These are phyloP conservation scores for Malurus elegans DNA, from an alignment of 2,113 vertebrate species.

Conservation along the genomic window DNA sequence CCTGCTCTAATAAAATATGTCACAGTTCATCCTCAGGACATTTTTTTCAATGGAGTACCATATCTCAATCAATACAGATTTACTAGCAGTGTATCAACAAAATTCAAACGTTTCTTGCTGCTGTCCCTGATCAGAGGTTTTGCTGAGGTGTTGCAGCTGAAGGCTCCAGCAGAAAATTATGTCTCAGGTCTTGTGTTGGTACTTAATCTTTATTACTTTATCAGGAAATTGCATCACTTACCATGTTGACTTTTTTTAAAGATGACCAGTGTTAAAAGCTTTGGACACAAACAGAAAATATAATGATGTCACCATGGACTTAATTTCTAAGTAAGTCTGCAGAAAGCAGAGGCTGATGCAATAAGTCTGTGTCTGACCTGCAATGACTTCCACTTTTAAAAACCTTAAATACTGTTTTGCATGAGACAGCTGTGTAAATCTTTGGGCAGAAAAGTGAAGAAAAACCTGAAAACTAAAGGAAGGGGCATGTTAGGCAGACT, in stretches of 20 bases:
- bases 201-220: not conserved
- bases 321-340: not conserved
- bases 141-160: not conserved
- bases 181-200: not conserved
- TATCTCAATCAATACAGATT: not conserved
- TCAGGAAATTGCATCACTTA: not conserved
- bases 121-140: not conserved
- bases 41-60: not conserved
- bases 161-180: not conserved
- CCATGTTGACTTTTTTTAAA: not conserved
- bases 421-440: not conserved
- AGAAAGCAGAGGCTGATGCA: not conserved
- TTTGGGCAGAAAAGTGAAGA: not conserved
- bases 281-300: not conserved
- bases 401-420: not conserved
- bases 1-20: not conserved
- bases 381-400: not conserved
- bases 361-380: not conserved
- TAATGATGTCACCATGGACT: not conserved
- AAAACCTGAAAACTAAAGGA: not conserved
- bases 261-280: not conserved
- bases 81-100: not conserved
- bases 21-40: not conserved
- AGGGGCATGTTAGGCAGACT: not conserved
- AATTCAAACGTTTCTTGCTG: not conserved